phyloP scores from a whole-genome alignment of 2,113 vertebrate species.

The Campylorhamphus procurvoides region DNA sequence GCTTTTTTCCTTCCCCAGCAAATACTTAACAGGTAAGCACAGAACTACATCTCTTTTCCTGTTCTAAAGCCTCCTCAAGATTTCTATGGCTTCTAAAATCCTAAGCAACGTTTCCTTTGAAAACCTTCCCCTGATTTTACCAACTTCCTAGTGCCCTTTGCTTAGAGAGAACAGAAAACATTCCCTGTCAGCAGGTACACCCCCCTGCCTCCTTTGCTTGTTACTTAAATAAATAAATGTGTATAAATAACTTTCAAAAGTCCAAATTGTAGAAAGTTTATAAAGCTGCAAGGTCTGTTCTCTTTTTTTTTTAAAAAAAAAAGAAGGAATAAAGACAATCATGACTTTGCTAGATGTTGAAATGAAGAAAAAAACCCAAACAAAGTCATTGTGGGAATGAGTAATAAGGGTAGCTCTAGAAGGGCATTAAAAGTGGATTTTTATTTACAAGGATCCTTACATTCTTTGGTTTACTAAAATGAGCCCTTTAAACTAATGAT shows the following conservation, averaged over 20 bases:
- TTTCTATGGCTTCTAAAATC: not conserved
- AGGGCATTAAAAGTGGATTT: not conserved
- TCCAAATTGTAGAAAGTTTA: not conserved
- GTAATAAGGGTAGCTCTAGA: not conserved
- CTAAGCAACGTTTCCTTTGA: not conserved
- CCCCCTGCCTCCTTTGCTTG: accelerated
- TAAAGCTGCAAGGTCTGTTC: not conserved
- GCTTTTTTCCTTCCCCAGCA: not conserved
- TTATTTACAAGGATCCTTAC: not conserved
- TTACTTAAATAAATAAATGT: not conserved
- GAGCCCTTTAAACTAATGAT: not conserved
- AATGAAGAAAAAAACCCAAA: not conserved
- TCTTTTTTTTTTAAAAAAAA: no score
- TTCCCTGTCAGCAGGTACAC: not conserved
- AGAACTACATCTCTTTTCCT: not conserved
- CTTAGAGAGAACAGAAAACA: not conserved
- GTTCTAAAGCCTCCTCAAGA: not conserved
- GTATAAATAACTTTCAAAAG: not conserved
- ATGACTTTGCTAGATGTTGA: not conserved
- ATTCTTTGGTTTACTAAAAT: not conserved
- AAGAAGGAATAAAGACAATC: not conserved
- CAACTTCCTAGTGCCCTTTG: not conserved
- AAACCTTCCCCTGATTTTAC: not conserved
- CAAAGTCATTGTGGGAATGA: not conserved
- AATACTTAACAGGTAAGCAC: not conserved